Conservation (phyloP, 2,888 invertebrate species). For the Torymus tubicola region DNA sequence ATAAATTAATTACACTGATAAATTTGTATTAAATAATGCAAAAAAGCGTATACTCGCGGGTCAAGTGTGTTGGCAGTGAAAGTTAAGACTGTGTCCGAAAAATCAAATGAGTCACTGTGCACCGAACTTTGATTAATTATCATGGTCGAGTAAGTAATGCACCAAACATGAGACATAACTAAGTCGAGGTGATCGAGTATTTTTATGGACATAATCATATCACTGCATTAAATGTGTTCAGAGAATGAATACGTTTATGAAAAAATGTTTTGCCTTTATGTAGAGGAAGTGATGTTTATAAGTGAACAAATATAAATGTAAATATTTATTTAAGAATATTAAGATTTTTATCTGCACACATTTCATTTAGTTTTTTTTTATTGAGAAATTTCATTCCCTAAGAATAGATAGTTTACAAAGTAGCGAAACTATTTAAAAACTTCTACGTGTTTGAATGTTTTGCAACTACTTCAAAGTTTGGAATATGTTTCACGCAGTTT, state of each 20-base stretch:
- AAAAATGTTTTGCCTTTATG: no score
- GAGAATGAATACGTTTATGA: no score
- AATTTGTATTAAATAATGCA: no score
- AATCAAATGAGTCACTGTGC: neutral
- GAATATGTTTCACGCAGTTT: conserved; percentile 2
- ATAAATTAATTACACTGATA: no score
- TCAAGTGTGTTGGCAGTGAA: conserved; percentile 2
- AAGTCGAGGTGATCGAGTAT: conserved; percentile 44
- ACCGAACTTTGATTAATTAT: conserved; percentile 18
- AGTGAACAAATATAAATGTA: no score
- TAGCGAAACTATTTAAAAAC: neutral
- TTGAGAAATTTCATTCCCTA: no score
- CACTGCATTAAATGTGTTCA: conserved; percentile 7
- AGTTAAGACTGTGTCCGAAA: conserved; percentile 13
- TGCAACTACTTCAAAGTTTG: conserved; percentile 1
- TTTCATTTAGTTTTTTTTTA: no score
- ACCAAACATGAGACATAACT: neutral
- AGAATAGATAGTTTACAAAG: neutral
- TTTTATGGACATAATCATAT: neutral
- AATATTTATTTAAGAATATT: no score
- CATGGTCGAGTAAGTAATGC: neutral
- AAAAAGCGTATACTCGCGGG: no score
- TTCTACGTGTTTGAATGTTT: neutral
- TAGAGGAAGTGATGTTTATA: no score
- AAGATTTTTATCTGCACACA: no score